phyloP scores from a whole-genome alignment of 2,113 vertebrate genomes.

The Hystrix cristata region DNA sequence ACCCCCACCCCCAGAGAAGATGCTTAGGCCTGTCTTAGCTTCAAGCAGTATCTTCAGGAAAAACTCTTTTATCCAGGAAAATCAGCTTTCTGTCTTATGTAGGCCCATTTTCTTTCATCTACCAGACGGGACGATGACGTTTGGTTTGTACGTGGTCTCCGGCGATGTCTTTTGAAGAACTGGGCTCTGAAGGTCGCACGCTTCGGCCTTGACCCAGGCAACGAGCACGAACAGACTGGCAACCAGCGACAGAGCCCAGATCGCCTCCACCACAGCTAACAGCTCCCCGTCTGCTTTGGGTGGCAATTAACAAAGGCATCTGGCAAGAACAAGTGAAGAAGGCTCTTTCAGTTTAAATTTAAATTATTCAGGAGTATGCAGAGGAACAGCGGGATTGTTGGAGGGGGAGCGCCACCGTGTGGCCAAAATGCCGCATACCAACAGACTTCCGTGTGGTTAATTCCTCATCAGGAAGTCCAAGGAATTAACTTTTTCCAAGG shows the following conservation, averaged over 20 bases:
- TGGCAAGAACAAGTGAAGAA: neutral
- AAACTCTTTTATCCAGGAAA: neutral
- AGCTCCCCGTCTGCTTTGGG: neutral
- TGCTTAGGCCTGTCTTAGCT: neutral
- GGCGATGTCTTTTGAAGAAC: neutral
- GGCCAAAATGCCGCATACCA: conserved; percentile 59
- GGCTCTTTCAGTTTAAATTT: neutral
- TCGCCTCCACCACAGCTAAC: neutral
- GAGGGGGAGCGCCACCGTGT: conserved; percentile 86
- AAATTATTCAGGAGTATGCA: neutral
- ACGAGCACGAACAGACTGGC: neutral
- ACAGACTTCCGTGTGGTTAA: neutral
- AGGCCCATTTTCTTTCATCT: neutral
- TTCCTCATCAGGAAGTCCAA: neutral
- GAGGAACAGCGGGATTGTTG: conserved; percentile 73
- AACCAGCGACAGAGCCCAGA: neutral
- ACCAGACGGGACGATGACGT: too few species aligned
- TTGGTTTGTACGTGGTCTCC: neutral
- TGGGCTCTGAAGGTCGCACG: neutral
- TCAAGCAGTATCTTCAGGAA: neutral
- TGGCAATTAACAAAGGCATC: neutral
- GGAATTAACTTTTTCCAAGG: neutral
- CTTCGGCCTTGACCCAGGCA: conserved; percentile 42
- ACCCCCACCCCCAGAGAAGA: neutral
- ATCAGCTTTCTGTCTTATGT: neutral